Conservation (phyloP, 2,888 invertebrate species). For the Ochropleura plecta region DNA sequence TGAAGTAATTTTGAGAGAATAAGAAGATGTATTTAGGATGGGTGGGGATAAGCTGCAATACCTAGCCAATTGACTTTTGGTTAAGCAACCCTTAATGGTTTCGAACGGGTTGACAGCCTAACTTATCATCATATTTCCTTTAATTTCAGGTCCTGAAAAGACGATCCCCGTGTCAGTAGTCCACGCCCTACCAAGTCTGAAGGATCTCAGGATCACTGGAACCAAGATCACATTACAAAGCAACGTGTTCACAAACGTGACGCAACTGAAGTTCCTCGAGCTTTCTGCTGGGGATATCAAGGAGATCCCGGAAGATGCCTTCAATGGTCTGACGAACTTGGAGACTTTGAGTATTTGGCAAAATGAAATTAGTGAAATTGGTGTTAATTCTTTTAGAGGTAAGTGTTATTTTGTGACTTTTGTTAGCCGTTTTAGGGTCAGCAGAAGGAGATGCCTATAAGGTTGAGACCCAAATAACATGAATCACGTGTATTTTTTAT, state of each 20-base stretch:
- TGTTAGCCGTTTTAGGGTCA: too few species aligned
- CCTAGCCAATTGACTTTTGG: too few species aligned
- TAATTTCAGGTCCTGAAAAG: constrained; percentile 38
- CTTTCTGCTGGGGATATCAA: constrained; percentile 37
- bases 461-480: too few species aligned
- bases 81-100: too few species aligned
- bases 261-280: constrained; percentile 37
- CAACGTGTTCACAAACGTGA: constrained; percentile 28
- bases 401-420: not conserved
- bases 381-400: constrained; percentile 57
- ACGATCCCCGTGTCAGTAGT: constrained; percentile 31
- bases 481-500: too few species aligned
- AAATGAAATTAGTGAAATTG: constrained; percentile 62
- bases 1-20: too few species aligned
- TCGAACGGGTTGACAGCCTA: not conserved
- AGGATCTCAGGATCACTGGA: constrained; percentile 51
- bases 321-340: constrained; percentile 60
- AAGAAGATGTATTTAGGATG: not conserved
- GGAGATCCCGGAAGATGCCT: constrained; percentile 50
- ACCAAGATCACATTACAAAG: constrained; percentile 32
- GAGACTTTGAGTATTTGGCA: constrained; percentile 55
- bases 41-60: not conserved
- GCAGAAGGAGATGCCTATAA: too few species aligned
- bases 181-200: constrained; percentile 52
- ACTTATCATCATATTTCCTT: not conserved